A percentile compares a stretch with the other conserved stretches of the same genome.
phyloP scores from a whole-genome alignment of 2,888 invertebrate species.

The Plebejus anna region DNA sequence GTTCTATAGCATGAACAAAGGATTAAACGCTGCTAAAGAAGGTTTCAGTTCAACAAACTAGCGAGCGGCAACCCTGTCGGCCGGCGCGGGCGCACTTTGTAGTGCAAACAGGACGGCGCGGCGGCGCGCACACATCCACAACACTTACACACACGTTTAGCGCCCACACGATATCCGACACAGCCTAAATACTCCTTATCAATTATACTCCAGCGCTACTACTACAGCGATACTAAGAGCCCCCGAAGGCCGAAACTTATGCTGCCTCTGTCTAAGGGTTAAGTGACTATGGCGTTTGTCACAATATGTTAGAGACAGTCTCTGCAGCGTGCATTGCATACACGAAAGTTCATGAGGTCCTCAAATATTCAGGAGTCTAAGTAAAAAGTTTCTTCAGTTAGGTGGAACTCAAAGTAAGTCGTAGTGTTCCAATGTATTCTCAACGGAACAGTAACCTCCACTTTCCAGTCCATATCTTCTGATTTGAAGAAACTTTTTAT shows the following conservation, averaged over 20 bases:
- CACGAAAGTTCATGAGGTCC: background rate
- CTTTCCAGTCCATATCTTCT: background rate
- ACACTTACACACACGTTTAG: background rate
- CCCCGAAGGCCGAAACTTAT: background rate
- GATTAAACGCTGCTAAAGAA: too few relatives aligned
- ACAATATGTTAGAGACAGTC: background rate
- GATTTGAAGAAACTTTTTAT: constrained; percentile 6
- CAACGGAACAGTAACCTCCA: background rate
- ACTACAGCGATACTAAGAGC: background rate
- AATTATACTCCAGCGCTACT: background rate
- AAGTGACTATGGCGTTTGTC: too few relatives aligned
- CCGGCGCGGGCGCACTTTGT: constrained; percentile 34
- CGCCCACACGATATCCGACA: constrained; percentile 1
- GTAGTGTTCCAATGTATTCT: background rate
- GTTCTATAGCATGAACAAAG: too few relatives aligned
- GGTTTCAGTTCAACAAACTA: background rate
- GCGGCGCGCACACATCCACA: background rate
- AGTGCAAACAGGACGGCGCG: constrained; percentile 35
- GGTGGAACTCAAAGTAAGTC: background rate
- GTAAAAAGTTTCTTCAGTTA: background rate
- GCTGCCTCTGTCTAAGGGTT: background rate
- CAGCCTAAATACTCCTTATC: background rate
- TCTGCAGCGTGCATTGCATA: background rate
- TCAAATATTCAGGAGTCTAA: background rate
- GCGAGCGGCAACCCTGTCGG: constrained; percentile 21